Percentiles rank a stretch among this genome's conserved stretches.
Conservation (phyloP, 2,888 invertebrate genomes). For the Sphaeridia pumilis region DNA sequence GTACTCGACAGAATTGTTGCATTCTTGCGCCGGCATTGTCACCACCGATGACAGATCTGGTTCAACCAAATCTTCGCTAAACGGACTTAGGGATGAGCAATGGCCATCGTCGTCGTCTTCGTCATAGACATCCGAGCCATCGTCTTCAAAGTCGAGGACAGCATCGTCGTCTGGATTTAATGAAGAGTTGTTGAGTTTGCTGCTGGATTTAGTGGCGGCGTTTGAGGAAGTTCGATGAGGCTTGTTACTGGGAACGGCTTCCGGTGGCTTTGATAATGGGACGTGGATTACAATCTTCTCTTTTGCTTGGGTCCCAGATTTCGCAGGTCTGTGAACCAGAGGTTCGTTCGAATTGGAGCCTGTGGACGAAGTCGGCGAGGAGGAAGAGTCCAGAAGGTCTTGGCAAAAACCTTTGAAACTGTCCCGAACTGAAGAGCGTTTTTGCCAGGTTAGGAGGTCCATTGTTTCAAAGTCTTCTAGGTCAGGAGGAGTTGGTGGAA, state of each 20-base stretch:
- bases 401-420: conserved; percentile 25
- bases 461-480: conserved; percentile 9
- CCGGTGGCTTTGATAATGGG: neutral
- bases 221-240: neutral
- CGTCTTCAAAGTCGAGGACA: conserved; percentile 24
- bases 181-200: neutral
- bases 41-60: neutral
- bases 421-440: conserved; percentile 21
- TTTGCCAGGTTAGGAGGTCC: conserved; percentile 14
- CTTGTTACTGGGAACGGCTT: neutral
- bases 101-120: conserved; percentile 21
- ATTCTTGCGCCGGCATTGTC: no score
- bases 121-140: conserved; percentile 32
- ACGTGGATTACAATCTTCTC: neutral
- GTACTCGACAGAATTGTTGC: conserved; percentile 26
- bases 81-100: conserved; percentile 17
- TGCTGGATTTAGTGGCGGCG: neutral
- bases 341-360: neutral
- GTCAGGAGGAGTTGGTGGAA: no score
- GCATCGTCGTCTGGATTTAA: neutral
- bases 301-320: neutral
- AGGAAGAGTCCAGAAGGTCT: conserved; percentile 8
- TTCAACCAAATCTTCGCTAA: conserved; percentile 18
- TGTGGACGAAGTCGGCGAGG: neutral
- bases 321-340: neutral